Evolutionary conservation across 2,888 invertebrate species (phyloP), one percentile per base, ranked within the genome.

Genomic region (Helicoverpa assulta): DNA sequence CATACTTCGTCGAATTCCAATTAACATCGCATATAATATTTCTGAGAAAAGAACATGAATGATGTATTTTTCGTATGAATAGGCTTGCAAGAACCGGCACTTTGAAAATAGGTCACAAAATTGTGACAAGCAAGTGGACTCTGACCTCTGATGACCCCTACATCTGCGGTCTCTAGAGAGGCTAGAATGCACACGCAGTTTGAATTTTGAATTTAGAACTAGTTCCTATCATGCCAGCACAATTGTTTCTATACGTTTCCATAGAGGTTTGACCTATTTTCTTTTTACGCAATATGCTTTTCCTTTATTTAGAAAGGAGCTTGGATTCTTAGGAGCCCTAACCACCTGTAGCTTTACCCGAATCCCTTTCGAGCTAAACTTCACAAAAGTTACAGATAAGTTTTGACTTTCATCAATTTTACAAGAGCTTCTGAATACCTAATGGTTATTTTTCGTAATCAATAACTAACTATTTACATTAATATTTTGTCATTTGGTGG

Each of bases 111-210:
- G 67, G 76, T 66, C 67, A 59, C 47, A 37, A 7, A 21, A 60
- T 21, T 52, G 58, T 58, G 47, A 63, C 14, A 40, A 51, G 47
- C 62, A 57, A n/a, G 55, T 21, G 51, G 37, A 50, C 53, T 51
- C 50, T 16, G 40, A 73, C 61, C 61, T 19, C 26, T 54, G 16
- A 29, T 65, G 74, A 74, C 70, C 65, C 37, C 43, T 37, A 69
- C 51, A 56, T 12, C 51, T 58, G 51, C 40, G 26, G 19, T 68
- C 16, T 55, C n/a, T 6, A 56, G 43, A 56, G 43, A 33, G 33
- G 8, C 43, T 51, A 16, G 29, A 51, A 29, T 33, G 10, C 43
- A 19, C n/a, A 55, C 33, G 33, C 43, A 21, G 33, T 19, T 56
- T 14, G n/a, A 19, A 18, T 29, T 62, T 62, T 1, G 14, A 70